Evolutionary conservation across 1,140 invertebrate species (phyloP).

Genomic region (Araneus ventricosus): DNA sequence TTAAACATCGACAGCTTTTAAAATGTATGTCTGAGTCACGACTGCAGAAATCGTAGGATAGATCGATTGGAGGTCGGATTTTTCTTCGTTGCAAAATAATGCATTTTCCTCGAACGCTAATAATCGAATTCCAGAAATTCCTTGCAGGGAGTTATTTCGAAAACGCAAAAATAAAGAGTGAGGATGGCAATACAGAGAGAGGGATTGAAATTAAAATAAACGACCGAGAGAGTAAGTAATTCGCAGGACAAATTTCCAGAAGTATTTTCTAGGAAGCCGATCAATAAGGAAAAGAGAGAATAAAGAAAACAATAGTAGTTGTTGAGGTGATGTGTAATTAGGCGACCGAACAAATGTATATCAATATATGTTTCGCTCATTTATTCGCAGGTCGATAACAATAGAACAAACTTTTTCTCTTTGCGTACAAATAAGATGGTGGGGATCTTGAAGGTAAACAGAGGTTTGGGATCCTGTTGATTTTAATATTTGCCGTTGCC

Average conservation of each 20-base stretch:
- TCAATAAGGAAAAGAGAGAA: background rate
- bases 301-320: background rate
- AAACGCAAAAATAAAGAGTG: background rate
- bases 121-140: conserved; percentile 24
- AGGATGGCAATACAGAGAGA: background rate
- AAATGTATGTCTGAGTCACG: background rate
- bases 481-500: too few relatives aligned
- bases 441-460: too few relatives aligned
- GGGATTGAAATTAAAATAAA: background rate
- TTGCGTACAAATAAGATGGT: too few relatives aligned
- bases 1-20: background rate
- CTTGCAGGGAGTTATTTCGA: background rate
- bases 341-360: background rate
- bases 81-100: background rate
- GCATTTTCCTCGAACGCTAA: background rate
- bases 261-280: background rate
- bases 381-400: too few relatives aligned
- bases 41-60: background rate
- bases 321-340: background rate
- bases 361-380: background rate
- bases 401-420: too few relatives aligned
- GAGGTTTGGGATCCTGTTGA: too few relatives aligned
- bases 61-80: background rate
- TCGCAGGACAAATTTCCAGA: background rate
- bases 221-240: background rate